Conservation (phyloP, 2,797 vertebrate genomes). For the Chiropotes sagulatus region DNA sequence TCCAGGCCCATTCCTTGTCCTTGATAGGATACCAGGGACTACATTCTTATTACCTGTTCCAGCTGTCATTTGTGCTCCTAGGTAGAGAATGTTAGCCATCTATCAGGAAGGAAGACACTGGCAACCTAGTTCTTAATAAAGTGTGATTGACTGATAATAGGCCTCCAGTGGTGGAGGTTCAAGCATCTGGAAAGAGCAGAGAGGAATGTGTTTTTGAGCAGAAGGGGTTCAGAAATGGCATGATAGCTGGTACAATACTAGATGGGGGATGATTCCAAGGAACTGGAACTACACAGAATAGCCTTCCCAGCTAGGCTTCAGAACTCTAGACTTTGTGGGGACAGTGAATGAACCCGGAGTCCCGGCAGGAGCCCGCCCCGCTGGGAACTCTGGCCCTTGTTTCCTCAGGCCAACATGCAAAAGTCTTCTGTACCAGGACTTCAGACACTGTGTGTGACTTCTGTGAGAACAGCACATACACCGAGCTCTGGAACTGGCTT, state of each 20-base stretch:
- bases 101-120: background rate
- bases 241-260: background rate
- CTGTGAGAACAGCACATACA: constrained; percentile 73
- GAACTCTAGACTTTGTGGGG: background rate
- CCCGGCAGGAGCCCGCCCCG: background rate
- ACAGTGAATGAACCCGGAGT: background rate
- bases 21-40: background rate
- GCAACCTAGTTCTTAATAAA: background rate
- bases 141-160: background rate
- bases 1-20: background rate
- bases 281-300: fast-evolving
- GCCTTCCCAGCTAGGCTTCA: background rate
- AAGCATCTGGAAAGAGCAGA: background rate
- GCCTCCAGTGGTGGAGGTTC: background rate
- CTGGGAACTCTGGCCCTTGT: background rate
- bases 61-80: background rate
- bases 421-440: constrained; percentile 59
- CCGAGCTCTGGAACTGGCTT: constrained; percentile 75
- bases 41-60: background rate
- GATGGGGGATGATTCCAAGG: background rate
- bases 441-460: constrained; percentile 75
- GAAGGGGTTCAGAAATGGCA: background rate
- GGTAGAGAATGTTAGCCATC: background rate
- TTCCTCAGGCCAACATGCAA: constrained; percentile 66
- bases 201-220: background rate